Percentiles rank a stretch among this genome's conserved stretches.
Evolutionary conservation across 2,888 invertebrate genomes (phyloP).

Genomic region (Linnaemya tessellans): DNA sequence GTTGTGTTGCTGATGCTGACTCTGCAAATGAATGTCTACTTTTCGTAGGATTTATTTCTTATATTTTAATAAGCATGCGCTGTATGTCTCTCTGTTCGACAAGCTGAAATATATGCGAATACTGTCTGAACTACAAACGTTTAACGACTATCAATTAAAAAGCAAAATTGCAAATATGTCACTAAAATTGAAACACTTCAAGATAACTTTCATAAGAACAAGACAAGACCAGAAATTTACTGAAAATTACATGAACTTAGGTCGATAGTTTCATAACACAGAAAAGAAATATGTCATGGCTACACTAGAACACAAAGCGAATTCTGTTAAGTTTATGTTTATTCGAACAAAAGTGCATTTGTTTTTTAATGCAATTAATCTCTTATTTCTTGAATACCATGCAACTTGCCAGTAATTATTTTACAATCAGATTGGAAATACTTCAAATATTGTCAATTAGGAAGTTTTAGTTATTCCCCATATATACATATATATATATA

Average conservation of each 20-base stretch:
- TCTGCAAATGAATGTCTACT: constrained; percentile 38
- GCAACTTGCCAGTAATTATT: too few relatives aligned
- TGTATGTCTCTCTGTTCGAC: constrained; percentile 35
- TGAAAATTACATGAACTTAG: constrained; percentile 17
- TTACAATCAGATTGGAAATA: too few relatives aligned
- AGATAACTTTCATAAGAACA: background rate
- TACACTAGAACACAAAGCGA: background rate
- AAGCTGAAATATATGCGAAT: background rate
- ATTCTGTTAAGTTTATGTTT: too few relatives aligned
- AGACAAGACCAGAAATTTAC: constrained; percentile 4
- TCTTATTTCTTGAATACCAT: too few relatives aligned
- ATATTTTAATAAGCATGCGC: constrained; percentile 55
- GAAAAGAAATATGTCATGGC: constrained; percentile 43
- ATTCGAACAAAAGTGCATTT: too few relatives aligned
- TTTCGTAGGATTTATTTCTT: background rate
- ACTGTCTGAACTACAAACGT: constrained; percentile 9
- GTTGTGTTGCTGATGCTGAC: constrained; percentile 46
- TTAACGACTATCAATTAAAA: constrained; percentile 19
- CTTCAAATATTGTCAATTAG: too few relatives aligned
- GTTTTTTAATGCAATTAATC: too few relatives aligned
- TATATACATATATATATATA: too few relatives aligned
- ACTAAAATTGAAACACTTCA: constrained; percentile 15
- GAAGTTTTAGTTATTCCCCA: too few relatives aligned
- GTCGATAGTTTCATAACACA: constrained; percentile 21
- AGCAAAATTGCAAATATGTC: constrained; percentile 3